Evolutionary conservation across 2,888 invertebrate species (phyloP).

Genomic region (Geotrupes spiniger): DNA sequence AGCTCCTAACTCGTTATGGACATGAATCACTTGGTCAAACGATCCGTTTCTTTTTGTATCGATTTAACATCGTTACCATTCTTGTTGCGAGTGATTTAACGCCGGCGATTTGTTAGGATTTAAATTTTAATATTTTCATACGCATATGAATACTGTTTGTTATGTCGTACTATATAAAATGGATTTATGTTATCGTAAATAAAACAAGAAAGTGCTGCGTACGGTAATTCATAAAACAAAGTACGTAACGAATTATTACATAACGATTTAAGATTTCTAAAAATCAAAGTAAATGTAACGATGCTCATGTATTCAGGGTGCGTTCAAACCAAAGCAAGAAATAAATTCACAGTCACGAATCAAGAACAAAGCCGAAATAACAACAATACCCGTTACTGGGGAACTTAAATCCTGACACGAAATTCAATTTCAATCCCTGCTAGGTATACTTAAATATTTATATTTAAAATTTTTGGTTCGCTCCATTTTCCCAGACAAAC

Average conservation of each 20-base stretch:
- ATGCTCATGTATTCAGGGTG: too few relatives aligned
- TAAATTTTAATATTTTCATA: slow-evolving; percentile 24
- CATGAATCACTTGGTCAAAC: slow-evolving; percentile 38
- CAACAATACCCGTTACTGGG: too few relatives aligned
- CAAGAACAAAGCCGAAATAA: too few relatives aligned
- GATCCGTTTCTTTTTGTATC: slow-evolving; percentile 39
- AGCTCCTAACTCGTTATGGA: slow-evolving; percentile 27
- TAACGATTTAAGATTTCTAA: too few relatives aligned
- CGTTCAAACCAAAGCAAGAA: too few relatives aligned
- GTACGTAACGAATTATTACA: too few relatives aligned
- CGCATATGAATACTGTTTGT: slow-evolving; percentile 14
- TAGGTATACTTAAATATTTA: too few relatives aligned
- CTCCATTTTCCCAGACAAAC: slow-evolving; percentile 1
- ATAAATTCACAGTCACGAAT: too few relatives aligned
- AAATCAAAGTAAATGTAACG: too few relatives aligned
- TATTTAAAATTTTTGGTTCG: background rate
- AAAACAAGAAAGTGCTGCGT: slow-evolving; percentile 5
- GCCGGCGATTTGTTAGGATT: slow-evolving; percentile 35
- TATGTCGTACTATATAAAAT: slow-evolving; percentile 6
- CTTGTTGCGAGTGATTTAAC: slow-evolving; percentile 42
- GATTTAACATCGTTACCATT: slow-evolving; percentile 44
- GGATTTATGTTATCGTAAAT: slow-evolving; percentile 17
- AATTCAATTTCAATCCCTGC: too few relatives aligned
- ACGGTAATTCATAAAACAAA: too few relatives aligned
- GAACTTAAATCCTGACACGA: too few relatives aligned